Evolutionary conservation across 1,140 invertebrate genomes (phyloP).

Genomic region (Sarcophaga bullata): DNA sequence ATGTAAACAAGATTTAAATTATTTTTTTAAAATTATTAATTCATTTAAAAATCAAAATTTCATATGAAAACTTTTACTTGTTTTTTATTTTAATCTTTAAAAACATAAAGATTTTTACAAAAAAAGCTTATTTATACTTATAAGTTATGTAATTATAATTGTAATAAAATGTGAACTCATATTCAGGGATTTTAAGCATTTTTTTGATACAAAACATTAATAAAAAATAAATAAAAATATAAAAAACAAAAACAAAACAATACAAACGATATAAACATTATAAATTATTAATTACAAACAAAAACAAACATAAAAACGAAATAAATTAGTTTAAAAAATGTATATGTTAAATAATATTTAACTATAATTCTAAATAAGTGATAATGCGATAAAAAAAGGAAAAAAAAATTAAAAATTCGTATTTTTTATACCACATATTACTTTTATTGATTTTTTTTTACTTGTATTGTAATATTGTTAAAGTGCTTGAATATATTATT

Average conservation of each 20-base stretch:
- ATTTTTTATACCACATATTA: slow-evolving; percentile 9
- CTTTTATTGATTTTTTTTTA: slow-evolving; percentile 7
- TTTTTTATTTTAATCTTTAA: no score
- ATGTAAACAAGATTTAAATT: no score
- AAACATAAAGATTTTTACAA: background rate
- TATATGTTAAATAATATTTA: slow-evolving; percentile 12
- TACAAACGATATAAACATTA: slow-evolving; percentile 38
- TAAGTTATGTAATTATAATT: slow-evolving; percentile 21
- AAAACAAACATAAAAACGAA: background rate
- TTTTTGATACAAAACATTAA: slow-evolving; percentile 53
- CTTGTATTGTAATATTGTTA: background rate
- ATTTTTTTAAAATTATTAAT: no score
- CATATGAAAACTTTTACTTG: no score
- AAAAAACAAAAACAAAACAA: slow-evolving; percentile 47
- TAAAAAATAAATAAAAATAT: slow-evolving; percentile 37
- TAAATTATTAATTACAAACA: background rate
- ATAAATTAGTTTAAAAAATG: background rate
- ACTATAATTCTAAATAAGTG: slow-evolving; percentile 14
- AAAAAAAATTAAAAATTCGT: background rate
- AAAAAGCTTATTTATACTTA: background rate
- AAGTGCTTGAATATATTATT: background rate
- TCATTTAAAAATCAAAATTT: no score
- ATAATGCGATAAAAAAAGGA: background rate
- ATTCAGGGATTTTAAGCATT: slow-evolving; percentile 66
- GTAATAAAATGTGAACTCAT: slow-evolving; percentile 55